phyloP scores from a whole-genome alignment of 2,797 vertebrate species.

The Champsocephalus esox region DNA sequence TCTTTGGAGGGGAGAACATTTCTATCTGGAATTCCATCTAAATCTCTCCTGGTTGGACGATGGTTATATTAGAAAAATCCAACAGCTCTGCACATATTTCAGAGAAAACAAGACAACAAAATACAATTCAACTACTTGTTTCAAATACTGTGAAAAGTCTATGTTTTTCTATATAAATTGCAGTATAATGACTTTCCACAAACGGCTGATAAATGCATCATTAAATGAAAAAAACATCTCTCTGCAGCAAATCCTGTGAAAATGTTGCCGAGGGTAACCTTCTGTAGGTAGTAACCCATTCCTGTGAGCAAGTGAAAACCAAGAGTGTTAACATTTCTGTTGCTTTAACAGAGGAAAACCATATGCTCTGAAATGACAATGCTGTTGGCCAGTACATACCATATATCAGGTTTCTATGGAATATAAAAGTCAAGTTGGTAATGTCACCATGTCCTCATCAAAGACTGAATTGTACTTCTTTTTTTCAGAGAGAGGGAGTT shows the following conservation, averaged over 20 bases:
- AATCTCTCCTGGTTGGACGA: not conserved
- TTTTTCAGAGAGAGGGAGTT: constrained; percentile 1
- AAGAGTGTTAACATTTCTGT: constrained; percentile 1
- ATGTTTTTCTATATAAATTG: not conserved
- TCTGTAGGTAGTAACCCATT: not conserved
- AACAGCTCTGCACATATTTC: constrained; percentile 8
- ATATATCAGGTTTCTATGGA: not conserved
- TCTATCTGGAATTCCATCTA: constrained; percentile 1
- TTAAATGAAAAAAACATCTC: not conserved
- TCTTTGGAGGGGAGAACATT: not conserved
- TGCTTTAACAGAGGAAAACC: not conserved
- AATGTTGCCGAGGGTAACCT: not conserved
- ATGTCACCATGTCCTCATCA: constrained; percentile 13
- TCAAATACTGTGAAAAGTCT: constrained; percentile 12
- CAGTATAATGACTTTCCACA: constrained; percentile 5
- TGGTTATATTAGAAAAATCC: not conserved
- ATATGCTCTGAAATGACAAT: not conserved
- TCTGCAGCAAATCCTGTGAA: constrained; percentile 6
- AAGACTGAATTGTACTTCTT: constrained; percentile 5
- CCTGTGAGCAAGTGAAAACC: not conserved
- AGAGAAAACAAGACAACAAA: constrained; percentile 17
- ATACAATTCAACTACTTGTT: constrained; percentile 14
- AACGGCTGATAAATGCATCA: not conserved
- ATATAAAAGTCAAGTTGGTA: constrained; percentile 3
- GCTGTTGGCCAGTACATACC: constrained; percentile 6